Conservation (phyloP, 1,140 invertebrate genomes). For the Subanguina moxae region DNA sequence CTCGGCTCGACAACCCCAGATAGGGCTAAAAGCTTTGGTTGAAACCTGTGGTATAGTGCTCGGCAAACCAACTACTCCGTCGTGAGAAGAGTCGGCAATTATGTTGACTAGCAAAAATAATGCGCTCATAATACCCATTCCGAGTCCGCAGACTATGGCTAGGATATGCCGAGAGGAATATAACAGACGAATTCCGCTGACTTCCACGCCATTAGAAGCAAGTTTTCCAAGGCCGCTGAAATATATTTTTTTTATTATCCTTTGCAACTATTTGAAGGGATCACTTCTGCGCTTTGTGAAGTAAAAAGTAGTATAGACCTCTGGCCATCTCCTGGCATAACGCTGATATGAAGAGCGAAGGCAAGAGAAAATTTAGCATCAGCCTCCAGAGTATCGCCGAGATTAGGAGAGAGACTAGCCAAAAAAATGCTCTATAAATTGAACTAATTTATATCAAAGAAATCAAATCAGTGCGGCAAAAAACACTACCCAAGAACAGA, state of each 20-base stretch:
- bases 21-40: not conserved
- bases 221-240: constrained; percentile 34
- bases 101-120: constrained; percentile 43
- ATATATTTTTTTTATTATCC: constrained; percentile 6
- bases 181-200: constrained; percentile 33
- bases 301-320: constrained; percentile 29
- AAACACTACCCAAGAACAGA: constrained; percentile 38
- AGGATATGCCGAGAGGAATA: constrained; percentile 43
- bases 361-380: constrained; percentile 12
- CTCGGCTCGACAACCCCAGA: not conserved
- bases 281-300: constrained; percentile 42
- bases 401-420: constrained; percentile 36
- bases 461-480: no score
- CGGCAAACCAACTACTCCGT: constrained; percentile 45
- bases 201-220: constrained; percentile 38
- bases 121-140: constrained; percentile 46
- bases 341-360: constrained; percentile 28
- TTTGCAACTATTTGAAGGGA: not conserved
- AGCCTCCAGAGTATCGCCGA: constrained; percentile 29
- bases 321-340: constrained; percentile 35
- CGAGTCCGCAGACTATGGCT: constrained; percentile 46
- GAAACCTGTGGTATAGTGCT: constrained; percentile 16
- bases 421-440: constrained; percentile 39
- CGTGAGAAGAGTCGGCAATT: constrained; percentile 36
- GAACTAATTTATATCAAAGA: not conserved